Conservation (phyloP, 2,797 vertebrate genomes). For the Phataginus tetradactyla region DNA sequence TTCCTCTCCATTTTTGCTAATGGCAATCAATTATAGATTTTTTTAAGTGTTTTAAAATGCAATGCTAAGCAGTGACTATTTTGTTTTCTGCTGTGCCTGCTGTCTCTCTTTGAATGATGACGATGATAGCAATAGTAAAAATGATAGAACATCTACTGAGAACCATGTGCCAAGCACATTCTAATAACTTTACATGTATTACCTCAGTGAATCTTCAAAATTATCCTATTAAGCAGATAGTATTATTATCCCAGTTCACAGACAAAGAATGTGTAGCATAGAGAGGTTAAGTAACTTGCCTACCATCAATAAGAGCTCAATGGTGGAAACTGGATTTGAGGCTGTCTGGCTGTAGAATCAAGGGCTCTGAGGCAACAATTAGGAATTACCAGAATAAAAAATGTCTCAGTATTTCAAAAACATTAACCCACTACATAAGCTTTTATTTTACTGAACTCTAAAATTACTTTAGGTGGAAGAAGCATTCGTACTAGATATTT, state of each 20-base stretch:
- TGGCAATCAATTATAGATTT: not conserved
- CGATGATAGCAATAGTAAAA: not conserved
- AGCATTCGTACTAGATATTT: not conserved
- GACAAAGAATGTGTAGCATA: conserved; percentile 10
- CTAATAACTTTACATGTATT: not conserved
- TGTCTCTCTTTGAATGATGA: not conserved
- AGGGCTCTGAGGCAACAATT: not conserved
- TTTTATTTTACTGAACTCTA: conserved; percentile 21
- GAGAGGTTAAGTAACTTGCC: not conserved
- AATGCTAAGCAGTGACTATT: conserved; percentile 27
- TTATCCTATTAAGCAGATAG: not conserved
- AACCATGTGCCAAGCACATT: not conserved
- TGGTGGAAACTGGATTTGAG: not conserved
- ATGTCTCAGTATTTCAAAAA: not conserved
- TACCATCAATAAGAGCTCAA: conserved; percentile 27
- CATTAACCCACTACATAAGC: not conserved
- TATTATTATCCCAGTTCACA: conserved; percentile 1
- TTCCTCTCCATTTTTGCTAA: conserved; percentile 31
- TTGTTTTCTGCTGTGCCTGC: not conserved
- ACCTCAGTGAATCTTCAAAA: conserved; percentile 30
- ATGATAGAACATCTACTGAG: not conserved
- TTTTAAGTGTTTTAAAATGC: conserved; percentile 40
- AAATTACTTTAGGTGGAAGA: conserved; percentile 1
- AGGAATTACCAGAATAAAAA: conserved; percentile 17
- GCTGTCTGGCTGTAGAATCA: conserved; percentile 12